phyloP scores from a whole-genome alignment of 1,140 invertebrate genomes.

The Listronotus bonariensis region DNA sequence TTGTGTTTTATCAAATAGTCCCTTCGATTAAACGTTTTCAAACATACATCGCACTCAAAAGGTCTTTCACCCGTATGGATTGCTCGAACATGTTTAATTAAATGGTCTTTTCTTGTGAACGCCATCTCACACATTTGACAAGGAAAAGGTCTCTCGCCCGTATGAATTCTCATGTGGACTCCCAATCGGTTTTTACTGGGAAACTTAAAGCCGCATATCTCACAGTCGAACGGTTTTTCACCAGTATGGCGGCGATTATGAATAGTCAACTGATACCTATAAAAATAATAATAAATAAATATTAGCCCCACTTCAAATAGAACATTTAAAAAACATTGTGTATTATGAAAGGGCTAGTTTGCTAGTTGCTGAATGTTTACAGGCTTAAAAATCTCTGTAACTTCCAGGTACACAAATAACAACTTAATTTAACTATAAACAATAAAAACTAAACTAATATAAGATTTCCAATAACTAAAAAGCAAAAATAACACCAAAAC shows the following conservation, averaged over 20 bases:
- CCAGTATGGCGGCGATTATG: slow-evolving; percentile 39
- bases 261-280: slow-evolving; percentile 32
- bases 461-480: too few relatives aligned
- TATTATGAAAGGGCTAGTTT: too few relatives aligned
- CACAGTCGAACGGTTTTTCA: slow-evolving; percentile 43
- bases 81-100: slow-evolving; percentile 32
- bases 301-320: too few relatives aligned
- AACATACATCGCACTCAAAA: slow-evolving; percentile 64
- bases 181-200: slow-evolving; percentile 53
- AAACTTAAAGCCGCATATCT: slow-evolving; percentile 44
- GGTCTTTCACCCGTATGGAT: slow-evolving; percentile 72
- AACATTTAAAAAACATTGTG: too few relatives aligned
- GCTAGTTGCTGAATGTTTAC: too few relatives aligned
- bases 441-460: too few relatives aligned
- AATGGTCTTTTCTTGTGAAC: slow-evolving; percentile 43
- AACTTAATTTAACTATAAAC: too few relatives aligned
- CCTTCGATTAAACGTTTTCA: slow-evolving; percentile 27
- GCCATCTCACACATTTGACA: slow-evolving; percentile 48
- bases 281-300: background rate
- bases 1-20: slow-evolving; percentile 35
- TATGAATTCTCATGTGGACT: slow-evolving; percentile 70
- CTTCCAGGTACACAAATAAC: too few relatives aligned
- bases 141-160: slow-evolving; percentile 56
- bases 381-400: too few relatives aligned
- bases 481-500: too few relatives aligned